Conservation (phyloP, 2,888 invertebrate genomes). For the Pristionchus mayeri region DNA sequence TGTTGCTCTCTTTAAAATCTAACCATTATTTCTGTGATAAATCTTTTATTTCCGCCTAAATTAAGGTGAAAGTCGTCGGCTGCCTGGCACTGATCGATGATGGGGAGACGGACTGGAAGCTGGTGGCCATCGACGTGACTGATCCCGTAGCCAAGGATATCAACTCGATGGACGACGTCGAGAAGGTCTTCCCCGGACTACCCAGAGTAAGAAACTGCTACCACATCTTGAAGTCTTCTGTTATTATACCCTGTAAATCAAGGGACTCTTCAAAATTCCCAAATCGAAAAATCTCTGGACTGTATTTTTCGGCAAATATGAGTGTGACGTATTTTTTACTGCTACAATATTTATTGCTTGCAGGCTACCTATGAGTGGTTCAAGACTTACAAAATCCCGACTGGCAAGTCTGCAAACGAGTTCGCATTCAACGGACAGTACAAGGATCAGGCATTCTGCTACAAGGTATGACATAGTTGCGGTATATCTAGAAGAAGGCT, state of each 20-base stretch:
- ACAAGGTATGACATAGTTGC: constrained; percentile 55
- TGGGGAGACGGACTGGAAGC: constrained; percentile 99
- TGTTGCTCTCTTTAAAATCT: too few relatives aligned
- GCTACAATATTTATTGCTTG: constrained; percentile 51
- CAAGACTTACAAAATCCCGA: constrained; percentile 96
- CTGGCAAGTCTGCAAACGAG: constrained; percentile 87
- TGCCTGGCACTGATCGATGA: constrained; percentile 95
- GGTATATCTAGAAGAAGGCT: too few relatives aligned
- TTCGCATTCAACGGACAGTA: constrained; percentile 97
- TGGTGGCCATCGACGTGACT: constrained; percentile 91
- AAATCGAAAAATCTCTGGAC: too few relatives aligned
- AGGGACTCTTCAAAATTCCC: neutral
- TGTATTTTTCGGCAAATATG: too few relatives aligned
- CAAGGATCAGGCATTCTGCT: constrained; percentile 81
- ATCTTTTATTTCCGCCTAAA: neutral
- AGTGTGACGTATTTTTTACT: too few relatives aligned
- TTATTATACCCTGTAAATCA: neutral
- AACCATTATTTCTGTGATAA: too few relatives aligned
- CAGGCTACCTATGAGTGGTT: constrained; percentile 99
- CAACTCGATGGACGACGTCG: constrained; percentile 89
- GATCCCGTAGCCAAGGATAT: constrained; percentile 91
- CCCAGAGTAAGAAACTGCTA: constrained; percentile 79
- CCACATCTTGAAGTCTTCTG: too few relatives aligned
- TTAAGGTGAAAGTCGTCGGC: constrained; percentile 92
- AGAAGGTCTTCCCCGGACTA: constrained; percentile 92